phyloP scores from a whole-genome alignment of 2,113 vertebrate species.

The Apus apus region DNA sequence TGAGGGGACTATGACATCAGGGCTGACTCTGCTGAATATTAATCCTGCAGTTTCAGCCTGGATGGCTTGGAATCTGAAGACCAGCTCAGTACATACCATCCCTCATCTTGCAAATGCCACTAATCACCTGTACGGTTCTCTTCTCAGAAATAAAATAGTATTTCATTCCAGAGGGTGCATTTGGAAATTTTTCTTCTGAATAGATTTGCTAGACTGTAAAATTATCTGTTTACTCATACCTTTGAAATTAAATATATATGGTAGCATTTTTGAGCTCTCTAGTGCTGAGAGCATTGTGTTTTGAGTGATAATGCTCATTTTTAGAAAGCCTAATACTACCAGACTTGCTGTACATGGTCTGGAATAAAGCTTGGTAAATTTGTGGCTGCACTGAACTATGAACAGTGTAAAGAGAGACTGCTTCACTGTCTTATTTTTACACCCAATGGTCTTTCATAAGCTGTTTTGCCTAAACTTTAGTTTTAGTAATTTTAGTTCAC shows the following conservation, averaged over 20 bases:
- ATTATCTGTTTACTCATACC: background rate
- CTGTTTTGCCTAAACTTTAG: conserved; percentile 22
- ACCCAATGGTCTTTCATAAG: background rate
- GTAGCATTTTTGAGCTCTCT: background rate
- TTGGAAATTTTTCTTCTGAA: background rate
- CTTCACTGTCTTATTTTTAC: conserved; percentile 28
- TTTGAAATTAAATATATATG: background rate
- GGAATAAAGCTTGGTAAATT: conserved; percentile 34
- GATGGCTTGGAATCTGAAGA: background rate
- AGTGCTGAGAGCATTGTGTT: background rate
- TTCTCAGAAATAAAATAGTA: background rate
- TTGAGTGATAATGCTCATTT: background rate
- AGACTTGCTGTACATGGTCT: background rate
- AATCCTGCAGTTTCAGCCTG: background rate
- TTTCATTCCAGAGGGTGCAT: background rate
- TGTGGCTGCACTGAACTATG: background rate
- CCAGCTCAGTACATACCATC: background rate
- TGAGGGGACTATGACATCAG: background rate
- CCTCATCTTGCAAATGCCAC: background rate
- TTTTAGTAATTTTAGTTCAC: background rate
- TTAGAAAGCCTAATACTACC: background rate
- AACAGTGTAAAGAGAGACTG: background rate
- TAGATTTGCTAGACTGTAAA: background rate
- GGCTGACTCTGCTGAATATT: background rate
- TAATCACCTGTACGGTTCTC: background rate